Evolutionary conservation across 2,113 vertebrate genomes (phyloP), one percentile per base, ranked within the genome.

Genomic region (Mohoua ochrocephala): DNA sequence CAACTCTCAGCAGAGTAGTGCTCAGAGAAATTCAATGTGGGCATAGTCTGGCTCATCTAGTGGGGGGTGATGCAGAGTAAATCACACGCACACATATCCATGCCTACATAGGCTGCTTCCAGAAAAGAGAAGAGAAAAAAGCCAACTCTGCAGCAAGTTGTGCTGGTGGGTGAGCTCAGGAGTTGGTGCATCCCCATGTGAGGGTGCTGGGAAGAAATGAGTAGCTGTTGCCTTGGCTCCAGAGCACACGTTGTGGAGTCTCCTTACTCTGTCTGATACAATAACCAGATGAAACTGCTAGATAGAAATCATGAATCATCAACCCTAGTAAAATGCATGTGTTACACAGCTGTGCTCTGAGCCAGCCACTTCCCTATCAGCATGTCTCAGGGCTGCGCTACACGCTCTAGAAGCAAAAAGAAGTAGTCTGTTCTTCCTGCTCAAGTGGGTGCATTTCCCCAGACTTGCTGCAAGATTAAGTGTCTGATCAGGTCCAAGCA

Each of bases 291-390:
- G 47, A 89, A 69, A n/a, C 45, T 70, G 35, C 47, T 45, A 42
- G 42, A 77, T 10, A 59, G 73, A 78, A 86, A 70, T 61, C 14
- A 44, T 74, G 68, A 86, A 44, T 84, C 76, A 92, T 63, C 68
- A 75, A 44, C 39, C 53, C 33, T 33, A 39, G 54, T 35, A 83
- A 88, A 90, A 70, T 31, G 31, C 64, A 7, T 80, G 39, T 89
- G 80, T 60, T 81, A 78, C 27, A 75, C 80, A 93, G 83, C 83
- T 96, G 93, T 74, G 39, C 54, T 92, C 80, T 44, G 44, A 70
- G 56, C 41, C 79, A 86, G 50, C 9, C 42, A 7, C 71, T 41
- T 80, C 84, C 80, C 81, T 95, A 90, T 91, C 92, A 92, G 50
- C 11, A 2, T 50, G 68, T 83, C 68, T 84, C 2, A 2, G 37